Percentiles rank a stretch among this genome's conserved stretches.
phyloP scores from a whole-genome alignment of 2,797 vertebrate genomes.

The Enteromius viviparus region DNA sequence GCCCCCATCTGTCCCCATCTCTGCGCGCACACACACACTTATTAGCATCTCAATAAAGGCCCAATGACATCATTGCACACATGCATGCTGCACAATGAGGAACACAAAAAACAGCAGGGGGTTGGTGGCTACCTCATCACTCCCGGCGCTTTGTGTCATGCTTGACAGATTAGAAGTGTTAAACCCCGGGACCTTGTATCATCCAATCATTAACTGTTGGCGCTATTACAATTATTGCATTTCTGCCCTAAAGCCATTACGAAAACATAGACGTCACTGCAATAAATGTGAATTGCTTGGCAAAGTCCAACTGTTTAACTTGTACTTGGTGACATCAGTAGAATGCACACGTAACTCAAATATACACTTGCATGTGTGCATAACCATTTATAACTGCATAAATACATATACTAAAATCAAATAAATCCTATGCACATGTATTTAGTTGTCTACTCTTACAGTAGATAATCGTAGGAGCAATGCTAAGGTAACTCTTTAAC shows the following conservation, averaged over 20 bases:
- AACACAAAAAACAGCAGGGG: slow-evolving; percentile 60
- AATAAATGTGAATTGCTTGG: slow-evolving; percentile 46
- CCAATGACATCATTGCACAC: slow-evolving; percentile 65
- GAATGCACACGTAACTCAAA: slow-evolving; percentile 46
- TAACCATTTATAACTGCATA: slow-evolving; percentile 12
- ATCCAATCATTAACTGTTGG: slow-evolving; percentile 53
- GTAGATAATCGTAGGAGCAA: neutral
- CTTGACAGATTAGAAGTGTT: slow-evolving; percentile 59
- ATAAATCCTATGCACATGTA: neutral
- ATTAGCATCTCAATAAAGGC: slow-evolving; percentile 64
- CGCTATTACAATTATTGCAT: slow-evolving; percentile 25
- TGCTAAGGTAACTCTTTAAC: neutral
- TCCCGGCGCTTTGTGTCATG: slow-evolving; percentile 56
- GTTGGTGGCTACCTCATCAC: slow-evolving; percentile 50
- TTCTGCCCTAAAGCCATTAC: slow-evolving; percentile 32
- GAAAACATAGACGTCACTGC: slow-evolving; percentile 2
- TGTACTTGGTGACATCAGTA: slow-evolving; percentile 51
- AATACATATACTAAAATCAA: neutral
- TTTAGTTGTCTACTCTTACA: neutral
- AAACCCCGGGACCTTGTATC: slow-evolving; percentile 43
- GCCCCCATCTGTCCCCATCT: slow-evolving; percentile 62
- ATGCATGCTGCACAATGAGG: slow-evolving; percentile 58
- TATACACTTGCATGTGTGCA: slow-evolving; percentile 39
- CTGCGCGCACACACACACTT: slow-evolving; percentile 36
- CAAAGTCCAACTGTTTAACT: slow-evolving; percentile 55